A percentile compares a stretch with the other conserved stretches of the same genome.
phyloP scores from a whole-genome alignment of 2,888 invertebrate genomes.

The Criorhina ranunculi region DNA sequence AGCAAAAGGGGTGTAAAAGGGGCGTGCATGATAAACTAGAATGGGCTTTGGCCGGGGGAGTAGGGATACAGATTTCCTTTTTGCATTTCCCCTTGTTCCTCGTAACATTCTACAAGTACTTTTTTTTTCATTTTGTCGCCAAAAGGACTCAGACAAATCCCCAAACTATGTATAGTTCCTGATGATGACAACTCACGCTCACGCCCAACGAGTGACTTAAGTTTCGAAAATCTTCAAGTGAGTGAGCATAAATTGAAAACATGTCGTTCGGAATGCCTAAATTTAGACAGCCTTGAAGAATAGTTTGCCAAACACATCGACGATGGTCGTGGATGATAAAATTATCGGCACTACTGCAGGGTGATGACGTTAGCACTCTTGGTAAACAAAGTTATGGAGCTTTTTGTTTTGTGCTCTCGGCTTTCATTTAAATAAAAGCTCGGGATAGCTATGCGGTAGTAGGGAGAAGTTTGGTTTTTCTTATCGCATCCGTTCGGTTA shows the following conservation, averaged over 20 bases:
- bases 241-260: conserved; percentile 17
- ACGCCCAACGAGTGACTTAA: conserved; percentile 33
- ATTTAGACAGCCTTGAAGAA: conserved; percentile 71
- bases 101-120: conserved; percentile 58
- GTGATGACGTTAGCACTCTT: conserved; percentile 61
- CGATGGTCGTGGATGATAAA: conserved; percentile 35
- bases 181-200: conserved; percentile 1
- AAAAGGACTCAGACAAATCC: conserved; percentile 1
- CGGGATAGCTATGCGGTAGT: conserved; percentile 55
- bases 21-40: conserved; percentile 41
- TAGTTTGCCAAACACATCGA: conserved; percentile 53
- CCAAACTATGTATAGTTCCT: background rate
- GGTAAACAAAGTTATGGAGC: conserved; percentile 63
- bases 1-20: conserved; percentile 24
- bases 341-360: conserved; percentile 50
- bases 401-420: conserved; percentile 39
- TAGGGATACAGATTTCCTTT: conserved; percentile 33
- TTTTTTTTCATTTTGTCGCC: background rate
- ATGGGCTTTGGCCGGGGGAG: conserved; percentile 59
- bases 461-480: conserved; percentile 47
- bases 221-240: conserved; percentile 27
- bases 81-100: conserved; percentile 2
- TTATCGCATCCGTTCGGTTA: conserved; percentile 9
- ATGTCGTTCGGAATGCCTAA: conserved; percentile 33
- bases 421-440: conserved; percentile 62